These are phyloP conservation scores for Drosophila hydei DNA, from an alignment of 1,140 invertebrate genomes.

Conservation along the genomic window DNA sequence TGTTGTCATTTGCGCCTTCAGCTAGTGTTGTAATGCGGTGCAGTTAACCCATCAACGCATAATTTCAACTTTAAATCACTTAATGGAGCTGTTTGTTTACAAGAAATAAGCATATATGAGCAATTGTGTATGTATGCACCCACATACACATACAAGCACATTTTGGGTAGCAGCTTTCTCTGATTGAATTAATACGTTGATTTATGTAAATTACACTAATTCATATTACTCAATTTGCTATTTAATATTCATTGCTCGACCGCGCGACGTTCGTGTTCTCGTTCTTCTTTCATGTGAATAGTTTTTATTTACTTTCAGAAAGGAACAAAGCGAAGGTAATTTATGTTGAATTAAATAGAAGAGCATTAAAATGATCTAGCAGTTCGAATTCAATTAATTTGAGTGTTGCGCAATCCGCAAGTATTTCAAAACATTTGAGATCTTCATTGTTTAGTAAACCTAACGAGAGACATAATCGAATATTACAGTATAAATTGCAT, in stretches of 20 bases:
- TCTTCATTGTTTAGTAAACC: not conserved
- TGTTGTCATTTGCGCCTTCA: slow-evolving; percentile 2
- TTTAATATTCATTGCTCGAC: slow-evolving; percentile 69
- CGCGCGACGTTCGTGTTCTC: slow-evolving; percentile 42
- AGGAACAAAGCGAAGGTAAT: slow-evolving; percentile 1
- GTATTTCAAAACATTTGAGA: not conserved
- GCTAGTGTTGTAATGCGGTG: slow-evolving; percentile 52
- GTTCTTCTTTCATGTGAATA: slow-evolving; percentile 34
- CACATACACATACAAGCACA: slow-evolving; percentile 7
- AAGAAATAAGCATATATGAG: slow-evolving; percentile 23
- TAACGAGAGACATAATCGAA: not conserved
- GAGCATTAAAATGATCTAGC: not conserved
- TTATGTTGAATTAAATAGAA: slow-evolving; percentile 3
- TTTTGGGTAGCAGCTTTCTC: slow-evolving; percentile 57
- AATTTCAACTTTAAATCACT: slow-evolving; percentile 73
- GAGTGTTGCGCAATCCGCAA: not conserved
- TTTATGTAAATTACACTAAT: slow-evolving; percentile 82
- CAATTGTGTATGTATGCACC: not conserved
- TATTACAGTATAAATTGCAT: not conserved
- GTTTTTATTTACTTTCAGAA: slow-evolving; percentile 33
- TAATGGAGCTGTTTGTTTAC: slow-evolving; percentile 74
- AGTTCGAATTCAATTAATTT: too few species aligned
- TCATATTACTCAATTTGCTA: slow-evolving; percentile 78
- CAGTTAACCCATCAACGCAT: slow-evolving; percentile 49
- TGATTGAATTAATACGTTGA: slow-evolving; percentile 78